A percentile compares a stretch with the other conserved stretches of the same genome.
phyloP scores from a whole-genome alignment of 1,140 invertebrate genomes.

The Cepaea nemoralis region DNA sequence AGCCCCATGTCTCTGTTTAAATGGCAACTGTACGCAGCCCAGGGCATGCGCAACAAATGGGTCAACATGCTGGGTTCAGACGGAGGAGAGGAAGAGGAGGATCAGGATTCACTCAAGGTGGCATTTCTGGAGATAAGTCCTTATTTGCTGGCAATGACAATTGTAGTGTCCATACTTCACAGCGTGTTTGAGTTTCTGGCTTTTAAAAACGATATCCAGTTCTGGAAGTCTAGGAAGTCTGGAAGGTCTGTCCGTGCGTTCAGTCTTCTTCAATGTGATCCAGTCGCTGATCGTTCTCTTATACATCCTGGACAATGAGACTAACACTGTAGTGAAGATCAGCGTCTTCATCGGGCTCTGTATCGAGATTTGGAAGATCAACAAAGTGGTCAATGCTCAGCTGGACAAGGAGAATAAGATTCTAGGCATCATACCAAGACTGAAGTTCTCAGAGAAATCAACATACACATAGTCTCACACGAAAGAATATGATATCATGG shows the following conservation, averaged over 20 bases:
- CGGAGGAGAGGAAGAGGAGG: conserved; percentile 83
- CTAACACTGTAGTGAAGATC: conserved; percentile 93
- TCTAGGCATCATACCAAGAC: conserved; percentile 83
- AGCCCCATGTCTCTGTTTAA: conserved; percentile 95
- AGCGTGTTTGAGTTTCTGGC: conserved; percentile 98
- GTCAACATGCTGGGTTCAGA: conserved; percentile 74
- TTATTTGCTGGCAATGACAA: conserved; percentile 91
- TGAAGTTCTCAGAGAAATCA: conserved; percentile 92
- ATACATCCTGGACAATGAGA: conserved; percentile 98
- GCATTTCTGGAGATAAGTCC: conserved; percentile 97
- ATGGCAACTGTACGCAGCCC: conserved; percentile 96
- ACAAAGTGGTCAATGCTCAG: conserved; percentile 83
- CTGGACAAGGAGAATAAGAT: conserved; percentile 83
- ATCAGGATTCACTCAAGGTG: conserved; percentile 96
- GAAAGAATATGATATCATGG: conserved; percentile 93
- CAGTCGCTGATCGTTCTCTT: conserved; percentile 94
- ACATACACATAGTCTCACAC: conserved; percentile 97
- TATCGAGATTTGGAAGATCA: conserved; percentile 99
- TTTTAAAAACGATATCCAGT: conserved; percentile 99
- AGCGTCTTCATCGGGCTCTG: conserved; percentile 86
- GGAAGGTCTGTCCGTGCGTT: conserved; percentile 96
- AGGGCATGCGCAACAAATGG: conserved; percentile 84
- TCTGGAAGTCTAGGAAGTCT: conserved; percentile 99
- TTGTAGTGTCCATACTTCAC: conserved; percentile 94
- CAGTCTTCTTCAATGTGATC: conserved; percentile 99